Evolutionary conservation across 2,888 invertebrate genomes (phyloP).

Genomic region (Tenthredo notha): DNA sequence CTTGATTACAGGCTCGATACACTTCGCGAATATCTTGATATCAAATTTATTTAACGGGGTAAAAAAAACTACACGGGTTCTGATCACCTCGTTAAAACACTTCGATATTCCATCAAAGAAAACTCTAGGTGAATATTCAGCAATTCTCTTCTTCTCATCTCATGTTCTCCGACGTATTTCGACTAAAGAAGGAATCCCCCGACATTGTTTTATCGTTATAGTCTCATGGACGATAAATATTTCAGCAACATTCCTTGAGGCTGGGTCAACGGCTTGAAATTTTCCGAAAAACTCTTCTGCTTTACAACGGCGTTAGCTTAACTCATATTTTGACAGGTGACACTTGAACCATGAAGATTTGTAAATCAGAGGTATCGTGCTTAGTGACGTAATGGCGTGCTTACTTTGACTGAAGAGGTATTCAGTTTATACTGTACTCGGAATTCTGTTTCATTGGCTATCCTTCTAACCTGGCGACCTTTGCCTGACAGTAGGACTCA

Average conservation of each 20-base stretch:
- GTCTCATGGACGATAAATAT: constrained; percentile 1
- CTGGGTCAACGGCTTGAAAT: background rate
- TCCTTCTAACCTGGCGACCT: background rate
- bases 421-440: background rate
- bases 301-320: background rate
- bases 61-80: background rate
- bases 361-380: background rate
- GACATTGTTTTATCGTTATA: background rate
- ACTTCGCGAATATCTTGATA: background rate
- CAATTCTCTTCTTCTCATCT: background rate
- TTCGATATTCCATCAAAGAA: background rate
- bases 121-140: background rate
- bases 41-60: background rate
- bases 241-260: background rate
- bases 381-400: background rate
- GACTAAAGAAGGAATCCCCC: background rate
- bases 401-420: background rate
- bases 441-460: background rate
- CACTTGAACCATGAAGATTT: background rate
- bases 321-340: background rate
- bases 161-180: background rate
- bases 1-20: background rate
- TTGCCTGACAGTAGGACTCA: background rate
- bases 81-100: background rate
- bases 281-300: background rate